Evolutionary conservation across 1,140 invertebrate genomes (phyloP).

Genomic region (Camponotus pennsylvanicus): DNA sequence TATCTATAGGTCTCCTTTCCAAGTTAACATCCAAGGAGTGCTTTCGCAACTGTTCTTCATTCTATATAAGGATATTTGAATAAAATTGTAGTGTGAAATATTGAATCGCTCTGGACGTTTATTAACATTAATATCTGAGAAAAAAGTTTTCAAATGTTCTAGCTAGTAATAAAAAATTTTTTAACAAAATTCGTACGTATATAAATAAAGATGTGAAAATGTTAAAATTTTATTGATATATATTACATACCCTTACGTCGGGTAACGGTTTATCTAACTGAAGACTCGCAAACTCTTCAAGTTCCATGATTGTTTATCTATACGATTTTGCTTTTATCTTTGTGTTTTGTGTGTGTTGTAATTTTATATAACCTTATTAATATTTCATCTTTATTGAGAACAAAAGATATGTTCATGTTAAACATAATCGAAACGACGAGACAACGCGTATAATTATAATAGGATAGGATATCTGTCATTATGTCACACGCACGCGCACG

Average conservation of each 20-base stretch:
- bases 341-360: neutral
- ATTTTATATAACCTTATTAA: conserved; percentile 43
- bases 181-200: neutral
- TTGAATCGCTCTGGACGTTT: conserved; percentile 11
- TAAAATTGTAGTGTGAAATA: conserved; percentile 8
- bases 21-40: conserved; percentile 76
- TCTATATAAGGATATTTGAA: conserved; percentile 70
- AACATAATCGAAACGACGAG: conserved; percentile 42
- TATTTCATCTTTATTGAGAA: conserved; percentile 6
- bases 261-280: conserved; percentile 77
- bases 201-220: neutral
- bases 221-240: neutral
- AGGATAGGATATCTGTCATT: no score
- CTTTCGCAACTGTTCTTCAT: conserved; percentile 77
- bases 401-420: conserved; percentile 38
- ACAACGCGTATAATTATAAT: no score
- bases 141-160: neutral
- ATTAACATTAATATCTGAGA: neutral
- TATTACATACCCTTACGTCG: conserved; percentile 69
- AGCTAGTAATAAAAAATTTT: neutral
- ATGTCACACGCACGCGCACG: no score
- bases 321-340: neutral
- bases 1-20: conserved; percentile 76
- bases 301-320: conserved; percentile 59
- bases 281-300: conserved; percentile 78